Evolutionary conservation across 2,888 invertebrate genomes (phyloP), one percentile per base, ranked within the genome.

Genomic region (Trachelus stipa): DNA sequence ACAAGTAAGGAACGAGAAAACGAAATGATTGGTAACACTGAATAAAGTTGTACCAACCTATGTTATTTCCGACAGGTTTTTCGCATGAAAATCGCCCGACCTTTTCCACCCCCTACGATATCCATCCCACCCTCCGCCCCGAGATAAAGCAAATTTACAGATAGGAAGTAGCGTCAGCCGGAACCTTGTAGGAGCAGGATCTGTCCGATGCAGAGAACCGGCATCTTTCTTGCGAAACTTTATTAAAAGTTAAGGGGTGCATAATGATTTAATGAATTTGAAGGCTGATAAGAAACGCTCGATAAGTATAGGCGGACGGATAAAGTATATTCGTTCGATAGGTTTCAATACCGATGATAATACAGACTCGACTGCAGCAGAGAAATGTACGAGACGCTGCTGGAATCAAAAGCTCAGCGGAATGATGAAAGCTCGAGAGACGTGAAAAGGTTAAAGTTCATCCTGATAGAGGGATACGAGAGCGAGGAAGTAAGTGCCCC

Each of bases 61-160:
- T 23, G 1, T 56, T 56, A 56, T 23, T 23, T 9, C 23, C 1
- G 56, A 56, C 23, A 4, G 56, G 9, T 56, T 56, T 23, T 56
- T 23, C 23, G 23, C 23, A 9, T 56, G 9, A 56, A 56, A 56
- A 56, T 56, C 56, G 6, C 9, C 23, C 23, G 9, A 9, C 56
- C n/a, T 73, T 37, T 68, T 69, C 34, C 76, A 31, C 56, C n/a
- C 34, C 71, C 73, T 68, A 71, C 34, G 31, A 74, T 73, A 69
- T 34, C 69, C 74, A 73, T 73, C 40, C 73, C 74, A n/a, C 30
- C 73, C 56, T 77, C 37, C 73, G 33, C 79, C 78, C 75, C 76
- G 69, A 76, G 34, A 76, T 75, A 80, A 84, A 80, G 80, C 79
- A 83, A 79, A 81, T 82, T 82, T 82, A 77, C 80, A 68, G 77